Base-by-base conservation (phyloP, 2,888 invertebrate genomes). In the Molorchus minor region DNA sequence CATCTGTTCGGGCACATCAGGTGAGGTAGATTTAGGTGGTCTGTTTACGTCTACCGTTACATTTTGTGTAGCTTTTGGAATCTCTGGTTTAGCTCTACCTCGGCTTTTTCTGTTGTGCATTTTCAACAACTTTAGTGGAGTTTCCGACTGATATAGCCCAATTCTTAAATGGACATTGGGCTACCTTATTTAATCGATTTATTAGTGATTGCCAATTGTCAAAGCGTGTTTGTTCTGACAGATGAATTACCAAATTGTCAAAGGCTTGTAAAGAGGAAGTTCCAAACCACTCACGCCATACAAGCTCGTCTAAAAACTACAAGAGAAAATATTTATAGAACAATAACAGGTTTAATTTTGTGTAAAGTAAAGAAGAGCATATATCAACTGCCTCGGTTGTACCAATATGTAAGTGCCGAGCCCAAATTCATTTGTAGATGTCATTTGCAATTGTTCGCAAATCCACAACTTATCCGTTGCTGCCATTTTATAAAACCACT, bases 221-320 rank as follows among this genome's bases (percentile, higher is more conserved):
- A 51, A 87, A 79, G 65, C 86, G 84, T 0, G 93, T 93, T 78
- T 93, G 92, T 72, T 93, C 91, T 0, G 91, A 85, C 45, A 94
- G 85, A 77, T 95, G 93, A 0, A 82, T 71, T 1, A 93, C 87
- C 43, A 94, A 89, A 73, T 91, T 91, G 73, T 93, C 91, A 74
- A 93, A 95, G 0, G 93, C 90, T 69, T 87, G 86, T 0, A 89
- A 84, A 0, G 94, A 88, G 0, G 91, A 88, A 2, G 87, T 84
- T 0, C 94, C 94, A 75, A 87, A 94, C 75, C 90, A 88, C 77
- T 95, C 94, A 56, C 95, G 84, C 94, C 95, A 95, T 8, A 93
- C 81, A 13, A 95, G 80, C 75, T 95, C 95, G 77, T 95, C 94
- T 64, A 95, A 81, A 79, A 94, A 94, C 63, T 72, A 25, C 29